A percentile compares a stretch with the other conserved stretches of the same genome.
Evolutionary conservation across 2,888 invertebrate genomes (phyloP).

Genomic region (Magallana nippona): DNA sequence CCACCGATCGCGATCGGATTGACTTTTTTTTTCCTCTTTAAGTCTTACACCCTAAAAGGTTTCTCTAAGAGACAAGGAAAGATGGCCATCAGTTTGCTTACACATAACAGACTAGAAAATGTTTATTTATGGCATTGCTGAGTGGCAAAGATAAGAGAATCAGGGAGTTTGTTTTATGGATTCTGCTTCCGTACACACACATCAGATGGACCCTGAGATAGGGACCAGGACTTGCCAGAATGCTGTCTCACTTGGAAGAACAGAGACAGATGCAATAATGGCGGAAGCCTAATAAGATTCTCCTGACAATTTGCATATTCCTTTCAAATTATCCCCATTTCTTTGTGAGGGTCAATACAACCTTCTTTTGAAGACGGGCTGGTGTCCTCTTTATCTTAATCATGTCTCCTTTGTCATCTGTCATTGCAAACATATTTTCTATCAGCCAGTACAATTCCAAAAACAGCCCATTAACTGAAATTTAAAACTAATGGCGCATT

Average conservation of each 20-base stretch:
- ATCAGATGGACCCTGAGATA: constrained; percentile 24
- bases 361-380: not conserved
- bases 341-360: not conserved
- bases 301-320: constrained; percentile 32
- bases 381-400: constrained; percentile 7
- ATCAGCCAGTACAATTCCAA: not conserved
- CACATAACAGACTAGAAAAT: not conserved
- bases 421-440: not conserved
- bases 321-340: constrained; percentile 13
- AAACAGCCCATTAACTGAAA: too few relatives aligned
- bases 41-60: constrained; percentile 3
- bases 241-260: constrained; percentile 14
- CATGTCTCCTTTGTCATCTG: constrained; percentile 19
- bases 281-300: constrained; percentile 29
- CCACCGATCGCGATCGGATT: too few relatives aligned
- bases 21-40: too few relatives aligned
- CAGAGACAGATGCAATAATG: constrained; percentile 15
- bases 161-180: constrained; percentile 27
- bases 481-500: too few relatives aligned
- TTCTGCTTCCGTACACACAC: constrained; percentile 14
- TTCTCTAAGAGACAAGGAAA: not conserved
- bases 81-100: constrained; percentile 2
- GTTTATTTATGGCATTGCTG: constrained; percentile 30
- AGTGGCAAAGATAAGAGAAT: constrained; percentile 32
- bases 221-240: constrained; percentile 12